These are phyloP conservation scores for Ommatoiulus sabulosus DNA, from an alignment of 2,888 invertebrate species.

Conservation along the genomic window DNA sequence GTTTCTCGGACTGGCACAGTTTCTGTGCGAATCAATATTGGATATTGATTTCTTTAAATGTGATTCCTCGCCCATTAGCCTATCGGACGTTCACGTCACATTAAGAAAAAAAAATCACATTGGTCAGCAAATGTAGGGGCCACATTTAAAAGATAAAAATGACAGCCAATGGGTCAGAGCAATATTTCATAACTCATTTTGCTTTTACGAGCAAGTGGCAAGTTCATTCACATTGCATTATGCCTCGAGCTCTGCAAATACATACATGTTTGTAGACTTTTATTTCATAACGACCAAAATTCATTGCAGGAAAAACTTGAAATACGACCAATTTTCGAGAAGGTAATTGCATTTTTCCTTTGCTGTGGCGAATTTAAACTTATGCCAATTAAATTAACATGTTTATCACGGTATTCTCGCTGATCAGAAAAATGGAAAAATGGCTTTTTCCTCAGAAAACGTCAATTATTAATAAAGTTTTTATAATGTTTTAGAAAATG, in stretches of 20 bases:
- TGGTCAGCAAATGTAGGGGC: slow-evolving; percentile 41
- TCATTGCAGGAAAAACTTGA: background rate
- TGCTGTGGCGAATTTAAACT: too few relatives aligned
- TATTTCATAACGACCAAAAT: background rate
- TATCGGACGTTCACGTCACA: slow-evolving; percentile 46
- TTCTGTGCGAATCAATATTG: background rate
- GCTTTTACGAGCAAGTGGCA: background rate
- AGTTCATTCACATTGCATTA: slow-evolving; percentile 25
- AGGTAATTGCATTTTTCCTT: background rate
- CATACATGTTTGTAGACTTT: background rate
- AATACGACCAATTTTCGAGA: background rate
- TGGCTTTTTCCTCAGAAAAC: too few relatives aligned
- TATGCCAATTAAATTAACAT: too few relatives aligned
- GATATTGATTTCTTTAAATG: slow-evolving; percentile 45
- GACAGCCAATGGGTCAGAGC: background rate
- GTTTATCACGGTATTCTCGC: too few relatives aligned
- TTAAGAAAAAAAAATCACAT: slow-evolving; percentile 42
- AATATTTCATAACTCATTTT: slow-evolving; percentile 22
- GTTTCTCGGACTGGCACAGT: background rate
- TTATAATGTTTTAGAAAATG: too few relatives aligned
- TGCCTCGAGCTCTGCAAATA: background rate
- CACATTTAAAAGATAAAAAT: slow-evolving; percentile 39
- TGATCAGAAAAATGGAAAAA: too few relatives aligned
- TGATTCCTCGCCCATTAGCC: slow-evolving; percentile 30
- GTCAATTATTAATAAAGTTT: too few relatives aligned